Base-by-base conservation (phyloP, 2,888 invertebrate genomes). In the Diplazon laetatorius region DNA sequence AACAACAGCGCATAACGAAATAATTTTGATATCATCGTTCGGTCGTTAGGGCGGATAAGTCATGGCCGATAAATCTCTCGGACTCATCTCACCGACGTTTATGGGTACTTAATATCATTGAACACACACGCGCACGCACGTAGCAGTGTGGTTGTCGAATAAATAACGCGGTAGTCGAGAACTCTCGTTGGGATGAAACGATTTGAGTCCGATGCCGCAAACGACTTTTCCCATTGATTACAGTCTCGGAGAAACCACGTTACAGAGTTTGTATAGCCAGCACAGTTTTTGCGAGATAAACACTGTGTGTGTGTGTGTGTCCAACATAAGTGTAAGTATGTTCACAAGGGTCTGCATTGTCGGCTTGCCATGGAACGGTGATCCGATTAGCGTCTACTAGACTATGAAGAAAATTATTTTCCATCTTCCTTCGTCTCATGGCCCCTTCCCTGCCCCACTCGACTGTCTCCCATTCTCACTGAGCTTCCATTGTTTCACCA, bases 81-180 rank as follows among this genome's bases (percentile, higher is more conserved):
- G 3, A n/a, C 14, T 25, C 30, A 6, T 2, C 8, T 14, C 30
- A 18, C 35, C 2, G 22, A 30, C 20, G 14, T 59, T 59, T 57
- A 69, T 48, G 59, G 22, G 69, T 59, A 48, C 48, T 69, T 46
- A 48, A 65, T 59, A 69, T 37, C 48, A 59, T 69, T 48, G 69
- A 48, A 35, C 16, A 20, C 48, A 22, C n/a, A 5, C 20, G 14
- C 46, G 20, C 18, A 5, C 20, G 25, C 16, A 14, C 30, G n/a
- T n/a, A 30, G 6, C n/a, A 14, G 18, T n/a, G 46, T 16, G 37
- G 44, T 63, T 12, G 25, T 12, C 12, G 30, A 35, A 48, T 10
- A 63, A 63, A 63, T 48, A 63, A 14, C 18, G 69, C 59, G 48
- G 35, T 46, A 59, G 57, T n/a, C 69, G 57, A 69, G 12, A 48